Base-by-base conservation (phyloP, 1,140 invertebrate species). In the Drosophila tsacasi region DNA sequence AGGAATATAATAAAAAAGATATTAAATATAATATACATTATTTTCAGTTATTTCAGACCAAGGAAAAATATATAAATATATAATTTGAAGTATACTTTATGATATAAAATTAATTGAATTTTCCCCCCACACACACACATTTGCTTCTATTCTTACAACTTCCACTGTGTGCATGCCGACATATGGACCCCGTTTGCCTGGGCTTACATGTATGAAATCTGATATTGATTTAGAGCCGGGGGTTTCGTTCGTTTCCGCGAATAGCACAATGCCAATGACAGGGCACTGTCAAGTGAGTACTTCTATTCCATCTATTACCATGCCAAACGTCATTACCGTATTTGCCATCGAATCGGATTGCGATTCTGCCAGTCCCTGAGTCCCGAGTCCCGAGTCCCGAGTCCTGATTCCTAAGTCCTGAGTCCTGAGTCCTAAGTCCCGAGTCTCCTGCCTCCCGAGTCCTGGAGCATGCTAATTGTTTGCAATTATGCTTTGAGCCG, bases 401-500 rank as follows among this genome's bases (percentile, higher is more conserved):
- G 66, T 62, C 55, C 54, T 5, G 10, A 27, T 23, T 49, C 47
- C 19, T 6, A 17, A 19, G 21, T 57, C 12, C 54, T 5, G 10
- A 27, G 47, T 49, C 47, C 19, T 6, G 19, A 19, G 21, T 57
- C 12, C 42, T 13, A 30, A 23, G 69, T 62, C n/a, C 25, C 15
- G 47, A n/a, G 47, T 49, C 47, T 12, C 25, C 58, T 58, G 23
- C 17, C 8, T 46, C 3, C 25, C 32, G 39, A 35, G 69, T 66
- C 63, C 63, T 61, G 52, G 61, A 78, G 44, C 79, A 84, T 81
- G 81, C 79, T 90, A 90, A 89, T 89, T 90, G 85, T 90, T 90
- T 90, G 85, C 85, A 85, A 89, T 89, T 89, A 89, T 90, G 85
- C 85, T 89, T 89, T 89, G 69, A 66, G 60, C 54, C 55, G 58